These are phyloP conservation scores for Micronisus gabar DNA, from an alignment of 2,113 vertebrate genomes.

Conservation along the genomic window DNA sequence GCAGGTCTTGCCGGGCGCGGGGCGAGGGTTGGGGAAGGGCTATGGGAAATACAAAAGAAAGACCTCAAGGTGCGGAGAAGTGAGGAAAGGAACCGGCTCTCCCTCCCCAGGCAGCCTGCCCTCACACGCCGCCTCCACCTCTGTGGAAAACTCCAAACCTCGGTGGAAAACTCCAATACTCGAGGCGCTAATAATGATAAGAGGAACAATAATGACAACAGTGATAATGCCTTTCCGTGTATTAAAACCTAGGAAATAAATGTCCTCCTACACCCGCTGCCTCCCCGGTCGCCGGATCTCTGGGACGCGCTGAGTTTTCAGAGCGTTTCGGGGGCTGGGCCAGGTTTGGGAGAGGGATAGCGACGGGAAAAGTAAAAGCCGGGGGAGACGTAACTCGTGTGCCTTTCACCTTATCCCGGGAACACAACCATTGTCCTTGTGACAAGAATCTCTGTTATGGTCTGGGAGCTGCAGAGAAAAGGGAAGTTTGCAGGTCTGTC, in stretches of 20 bases:
- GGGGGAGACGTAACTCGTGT: not conserved
- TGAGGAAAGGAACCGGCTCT: not conserved
- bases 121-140: not conserved
- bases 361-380: not conserved
- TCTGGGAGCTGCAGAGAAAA: conserved; percentile 34
- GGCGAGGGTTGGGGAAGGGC: not conserved
- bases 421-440: conserved; percentile 19
- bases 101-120: not conserved
- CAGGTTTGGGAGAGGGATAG: not conserved
- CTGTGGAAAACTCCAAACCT: conserved; percentile 15
- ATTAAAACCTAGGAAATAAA: not conserved
- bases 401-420: conserved; percentile 20
- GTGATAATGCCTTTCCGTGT: not conserved
- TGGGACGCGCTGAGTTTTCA: not conserved
- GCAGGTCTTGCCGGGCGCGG: not conserved
- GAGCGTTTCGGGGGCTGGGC: not conserved
- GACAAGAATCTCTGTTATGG: conserved; percentile 38
- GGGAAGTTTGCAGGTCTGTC: conserved; percentile 7
- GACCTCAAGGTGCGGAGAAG: not conserved
- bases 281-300: not conserved
- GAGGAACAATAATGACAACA: not conserved
- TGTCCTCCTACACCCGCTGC: not conserved
- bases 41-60: not conserved
- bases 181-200: not conserved
- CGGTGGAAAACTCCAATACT: not conserved